Evolutionary conservation across 2,888 invertebrate species (phyloP), one percentile per base, ranked within the genome.

Genomic region (Chrysolina americana): DNA sequence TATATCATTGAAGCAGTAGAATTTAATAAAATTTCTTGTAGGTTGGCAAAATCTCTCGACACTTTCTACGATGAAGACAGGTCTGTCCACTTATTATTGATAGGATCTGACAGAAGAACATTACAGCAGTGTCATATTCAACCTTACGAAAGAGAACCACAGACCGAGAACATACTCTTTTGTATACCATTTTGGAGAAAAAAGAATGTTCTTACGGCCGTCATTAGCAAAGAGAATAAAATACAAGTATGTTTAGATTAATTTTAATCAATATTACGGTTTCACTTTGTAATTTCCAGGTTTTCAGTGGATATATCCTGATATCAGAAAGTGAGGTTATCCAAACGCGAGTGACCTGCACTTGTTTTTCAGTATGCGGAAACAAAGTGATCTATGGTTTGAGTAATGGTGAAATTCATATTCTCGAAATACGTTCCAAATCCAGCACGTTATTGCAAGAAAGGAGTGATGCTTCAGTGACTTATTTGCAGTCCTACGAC

Each of bases 41-140:
- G 86, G 21, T 74, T 80, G 41, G 80, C 84, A 1, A 79, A 82
- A n/a, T 86, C 84, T 62, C 73, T 87, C 65, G 86, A 87, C 71
- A 85, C 86, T 8, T 84, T 82, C 70, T 83, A 82, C 44, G 81
- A 83, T 71, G 81, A 83, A 23, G 81, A 84, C 62, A 81, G 83
- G 36, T 83, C 84, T 2, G 83, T 84, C 64, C 85, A 86, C 64
- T 80, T 85, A 9, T 76, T 87, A 41, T 74, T 87, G 11, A 85
- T 85, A 6, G 85, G 85, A 48, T 84, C 85, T 3, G 85, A 85
- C 71, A 84, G 85, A 75, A 82, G 82, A 70, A 85, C 83, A 0
- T 78, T 87, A 15, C 85, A 85, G 75, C 83, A 85, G 59, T 86
- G 85, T 81, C 83, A 83, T 48, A 83, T 87, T 59, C 82, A 83